phyloP scores from a whole-genome alignment of 30 jellyfish, hydroid and myxozoan species.

The Pelagia noctiluca region DNA sequence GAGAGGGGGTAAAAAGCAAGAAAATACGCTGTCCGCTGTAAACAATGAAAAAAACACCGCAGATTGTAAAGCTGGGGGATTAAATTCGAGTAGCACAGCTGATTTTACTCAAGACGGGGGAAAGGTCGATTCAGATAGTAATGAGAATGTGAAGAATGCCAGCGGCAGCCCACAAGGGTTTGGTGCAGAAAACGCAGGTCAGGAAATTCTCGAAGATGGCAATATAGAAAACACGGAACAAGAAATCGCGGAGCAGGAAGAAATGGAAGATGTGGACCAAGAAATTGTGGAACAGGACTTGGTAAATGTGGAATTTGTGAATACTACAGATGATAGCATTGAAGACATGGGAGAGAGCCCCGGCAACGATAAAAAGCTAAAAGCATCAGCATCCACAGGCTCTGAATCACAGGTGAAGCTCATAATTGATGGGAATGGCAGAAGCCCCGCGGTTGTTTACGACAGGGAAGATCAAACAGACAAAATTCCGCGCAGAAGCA shows the following conservation, averaged over 20 bases:
- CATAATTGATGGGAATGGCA: not conserved
- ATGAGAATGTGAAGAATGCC: not conserved
- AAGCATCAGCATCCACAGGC: too few species aligned
- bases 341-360: too few species aligned
- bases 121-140: not conserved
- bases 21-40: not conserved
- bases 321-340: too few species aligned
- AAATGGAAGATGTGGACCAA: too few species aligned
- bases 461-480: not conserved
- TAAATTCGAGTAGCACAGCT: not conserved
- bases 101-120: not conserved
- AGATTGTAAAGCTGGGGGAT: not conserved
- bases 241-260: too few species aligned
- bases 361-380: too few species aligned
- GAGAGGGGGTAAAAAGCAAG: slow-evolving; percentile 19
- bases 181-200: not conserved
- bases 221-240: too few species aligned
- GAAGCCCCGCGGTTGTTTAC: not conserved
- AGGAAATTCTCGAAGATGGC: too few species aligned
- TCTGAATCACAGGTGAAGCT: not conserved
- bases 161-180: not conserved
- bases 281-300: too few species aligned
- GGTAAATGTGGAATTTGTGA: too few species aligned
- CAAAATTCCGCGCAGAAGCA: too few species aligned
- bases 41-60: not conserved